These are phyloP conservation scores for Orgyia antiqua DNA, from an alignment of 2,888 invertebrate species.

Conservation along the genomic window DNA sequence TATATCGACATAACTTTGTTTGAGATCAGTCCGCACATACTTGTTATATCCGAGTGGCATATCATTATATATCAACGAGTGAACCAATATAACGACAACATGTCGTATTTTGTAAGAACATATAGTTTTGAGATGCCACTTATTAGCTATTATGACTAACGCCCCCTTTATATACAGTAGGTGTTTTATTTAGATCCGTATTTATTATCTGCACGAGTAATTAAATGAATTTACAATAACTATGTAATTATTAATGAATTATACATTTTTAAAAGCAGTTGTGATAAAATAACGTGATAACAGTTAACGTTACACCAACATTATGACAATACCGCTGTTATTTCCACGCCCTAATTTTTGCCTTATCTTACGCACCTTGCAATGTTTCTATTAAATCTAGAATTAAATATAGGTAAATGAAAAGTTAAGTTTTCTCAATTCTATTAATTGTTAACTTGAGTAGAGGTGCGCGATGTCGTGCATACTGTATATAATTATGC, in stretches of 20 bases:
- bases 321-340: background rate
- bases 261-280: too few species aligned
- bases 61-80: constrained; percentile 38
- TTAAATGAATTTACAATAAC: too few species aligned
- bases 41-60: constrained; percentile 41
- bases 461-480: background rate
- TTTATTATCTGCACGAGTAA: too few species aligned
- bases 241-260: too few species aligned
- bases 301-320: background rate
- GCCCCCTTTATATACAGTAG: constrained; percentile 32
- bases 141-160: constrained; percentile 35
- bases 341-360: constrained; percentile 10
- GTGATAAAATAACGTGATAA: too few species aligned
- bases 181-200: constrained; percentile 38
- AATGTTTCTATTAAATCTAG: background rate
- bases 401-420: constrained; percentile 20
- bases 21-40: constrained; percentile 16
- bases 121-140: constrained; percentile 41
- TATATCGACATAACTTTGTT: constrained; percentile 9
- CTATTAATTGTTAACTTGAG: constrained; percentile 44
- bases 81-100: constrained; percentile 17
- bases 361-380: constrained; percentile 21
- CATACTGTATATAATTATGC: too few species aligned
- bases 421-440: constrained; percentile 62
- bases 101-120: constrained; percentile 28